Base-by-base conservation (phyloP, 1,140 invertebrate species). In the Bombus sylvicola region DNA sequence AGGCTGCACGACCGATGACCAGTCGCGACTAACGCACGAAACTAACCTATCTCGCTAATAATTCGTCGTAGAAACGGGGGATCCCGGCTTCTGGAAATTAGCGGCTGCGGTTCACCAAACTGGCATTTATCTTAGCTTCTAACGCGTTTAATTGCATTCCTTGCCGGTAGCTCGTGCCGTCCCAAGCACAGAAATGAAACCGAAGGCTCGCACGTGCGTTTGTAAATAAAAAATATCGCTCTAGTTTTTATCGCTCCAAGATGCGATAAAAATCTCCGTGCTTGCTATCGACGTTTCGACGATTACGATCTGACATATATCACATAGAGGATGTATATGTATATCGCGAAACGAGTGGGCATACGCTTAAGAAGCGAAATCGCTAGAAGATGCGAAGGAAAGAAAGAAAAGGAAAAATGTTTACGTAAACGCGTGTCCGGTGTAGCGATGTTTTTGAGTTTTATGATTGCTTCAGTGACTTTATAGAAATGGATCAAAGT, bases 141-240 rank as follows among this genome's bases (percentile, higher is more conserved):
- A 37, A 71, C 66, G 41, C 34, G 66, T 69, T 81, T 71, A 81
- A 78, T 78, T 78, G 76, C 76, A 81, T 71, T 81, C 78, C 78
- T n/a, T 39, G 41, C 13, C 34, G 47, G 64, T 57, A 71, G 31
- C 41, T 68, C 47, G 47, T 22, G 1, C 47, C 47, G 15, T 25
- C 22, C 12, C 37, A 75, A 28, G 18, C 22, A 43, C 6, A 2
- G 31, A 57, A 37, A 57, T 18, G n/a, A 75, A 47, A 74, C n/a
- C 47, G 18, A 22, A 53, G 47, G 47, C 41, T 22, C 28, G 39
- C 41, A 5, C n/a, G 2, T 25, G 22, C 39, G 72, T 53, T 74
- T 31, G 34, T 13, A 34, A 75, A 25, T 75, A n/a, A 34, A 57
- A 37, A 47, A 53, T 53, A 22, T 22, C 47, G 47, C 12, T 9